These are phyloP conservation scores for Nasonia oneida DNA, from an alignment of 2,888 invertebrate genomes.

Conservation along the genomic window DNA sequence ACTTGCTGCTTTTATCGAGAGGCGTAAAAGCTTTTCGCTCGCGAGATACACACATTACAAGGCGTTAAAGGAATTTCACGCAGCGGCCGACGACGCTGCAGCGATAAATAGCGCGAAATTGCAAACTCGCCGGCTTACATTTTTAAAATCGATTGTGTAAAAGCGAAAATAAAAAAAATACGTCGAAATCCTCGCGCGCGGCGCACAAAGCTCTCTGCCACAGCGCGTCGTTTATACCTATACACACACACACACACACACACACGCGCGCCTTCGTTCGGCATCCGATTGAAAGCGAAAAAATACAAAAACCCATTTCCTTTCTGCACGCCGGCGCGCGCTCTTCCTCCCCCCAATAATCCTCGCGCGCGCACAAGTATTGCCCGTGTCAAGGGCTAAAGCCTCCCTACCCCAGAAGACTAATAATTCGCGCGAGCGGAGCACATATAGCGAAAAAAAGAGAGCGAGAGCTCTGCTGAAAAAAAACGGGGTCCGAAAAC, in stretches of 20 bases:
- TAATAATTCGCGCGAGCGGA: background rate
- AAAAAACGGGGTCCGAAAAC: background rate
- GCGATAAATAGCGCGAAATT: background rate
- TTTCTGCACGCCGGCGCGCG: no score
- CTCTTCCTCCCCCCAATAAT: background rate
- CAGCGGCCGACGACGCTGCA: background rate
- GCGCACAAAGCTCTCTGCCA: background rate
- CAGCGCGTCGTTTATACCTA: no score
- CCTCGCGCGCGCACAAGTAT: background rate
- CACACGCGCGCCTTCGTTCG: background rate
- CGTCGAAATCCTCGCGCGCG: no score
- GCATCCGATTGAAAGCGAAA: background rate
- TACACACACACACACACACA: background rate
- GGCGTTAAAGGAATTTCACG: conserved; percentile 19
- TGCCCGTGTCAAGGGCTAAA: background rate
- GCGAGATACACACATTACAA: conserved; percentile 9
- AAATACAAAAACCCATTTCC: conserved; percentile 2
- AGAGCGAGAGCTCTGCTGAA: background rate
- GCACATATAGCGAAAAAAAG: background rate
- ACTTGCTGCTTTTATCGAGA: background rate
- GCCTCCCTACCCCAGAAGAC: background rate
- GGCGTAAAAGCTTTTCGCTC: conserved; percentile 42
- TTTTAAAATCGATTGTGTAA: no score
- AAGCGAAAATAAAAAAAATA: no score
- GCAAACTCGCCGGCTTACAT: no score